Conservation (phyloP, 2,113 vertebrate species). For the Platysternon megacephalum region DNA sequence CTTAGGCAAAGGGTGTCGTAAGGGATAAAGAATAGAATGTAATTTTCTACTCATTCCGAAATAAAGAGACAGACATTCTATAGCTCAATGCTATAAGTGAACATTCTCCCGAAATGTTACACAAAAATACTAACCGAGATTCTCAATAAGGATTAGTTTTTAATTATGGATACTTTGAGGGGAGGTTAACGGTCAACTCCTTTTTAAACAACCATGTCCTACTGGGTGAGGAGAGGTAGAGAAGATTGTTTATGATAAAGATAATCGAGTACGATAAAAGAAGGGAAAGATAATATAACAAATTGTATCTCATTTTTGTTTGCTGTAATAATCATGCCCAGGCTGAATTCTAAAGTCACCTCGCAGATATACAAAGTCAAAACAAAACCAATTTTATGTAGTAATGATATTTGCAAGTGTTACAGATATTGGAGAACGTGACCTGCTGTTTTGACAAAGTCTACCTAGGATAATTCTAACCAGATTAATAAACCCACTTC, state of each 20-base stretch:
- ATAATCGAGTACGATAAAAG: neutral
- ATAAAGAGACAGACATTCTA: neutral
- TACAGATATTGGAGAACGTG: neutral
- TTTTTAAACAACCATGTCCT: neutral
- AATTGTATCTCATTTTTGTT: neutral
- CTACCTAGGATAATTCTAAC: neutral
- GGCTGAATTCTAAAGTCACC: neutral
- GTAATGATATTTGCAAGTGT: neutral
- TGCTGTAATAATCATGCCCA: neutral
- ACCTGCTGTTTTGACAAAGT: neutral
- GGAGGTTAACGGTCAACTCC: neutral
- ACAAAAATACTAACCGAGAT: neutral
- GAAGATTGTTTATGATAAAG: neutral
- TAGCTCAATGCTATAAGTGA: neutral
- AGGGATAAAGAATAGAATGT: neutral
- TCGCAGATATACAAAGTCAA: neutral
- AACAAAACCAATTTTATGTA: rapidly evolving
- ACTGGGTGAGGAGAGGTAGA: neutral
- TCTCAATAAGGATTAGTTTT: neutral
- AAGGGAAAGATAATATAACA: neutral
- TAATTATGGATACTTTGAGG: neutral
- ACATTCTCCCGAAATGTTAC: neutral
- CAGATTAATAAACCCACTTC: neutral
- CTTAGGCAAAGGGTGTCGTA: neutral
- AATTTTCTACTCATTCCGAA: neutral